These are phyloP conservation scores for Drosophila novamexicana DNA, from an alignment of 1,140 invertebrate species.

Conservation along the genomic window DNA sequence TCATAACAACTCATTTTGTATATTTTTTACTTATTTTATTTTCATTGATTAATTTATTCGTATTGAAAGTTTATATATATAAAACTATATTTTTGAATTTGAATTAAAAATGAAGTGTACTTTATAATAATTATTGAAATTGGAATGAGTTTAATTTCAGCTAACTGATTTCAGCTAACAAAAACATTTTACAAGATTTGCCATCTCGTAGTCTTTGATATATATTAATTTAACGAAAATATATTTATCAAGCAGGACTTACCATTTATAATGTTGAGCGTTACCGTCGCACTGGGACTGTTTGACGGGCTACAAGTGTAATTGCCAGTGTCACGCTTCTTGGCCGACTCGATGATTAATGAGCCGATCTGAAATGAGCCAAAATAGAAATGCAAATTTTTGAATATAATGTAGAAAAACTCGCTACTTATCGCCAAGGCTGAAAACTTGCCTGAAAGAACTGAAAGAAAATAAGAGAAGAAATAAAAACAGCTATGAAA, in stretches of 20 bases:
- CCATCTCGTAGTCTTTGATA: neutral
- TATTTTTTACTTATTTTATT: no score
- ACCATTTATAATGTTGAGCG: conserved; percentile 84
- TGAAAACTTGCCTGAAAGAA: conserved; percentile 2
- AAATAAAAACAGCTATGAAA: conserved; percentile 36
- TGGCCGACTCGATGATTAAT: conserved; percentile 84
- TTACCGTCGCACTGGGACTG: conserved; percentile 84
- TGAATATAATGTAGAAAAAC: neutral
- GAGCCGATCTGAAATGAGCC: conserved; percentile 74
- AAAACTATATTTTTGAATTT: no score
- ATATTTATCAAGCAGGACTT: conserved; percentile 45
- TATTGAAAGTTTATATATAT: no score
- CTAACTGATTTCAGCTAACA: no score
- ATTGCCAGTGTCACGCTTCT: conserved; percentile 84
- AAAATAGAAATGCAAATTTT: conserved; percentile 32
- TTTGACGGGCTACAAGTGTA: conserved; percentile 84
- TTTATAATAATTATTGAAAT: no score
- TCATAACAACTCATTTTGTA: neutral
- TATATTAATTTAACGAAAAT: neutral
- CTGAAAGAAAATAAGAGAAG: conserved; percentile 21
- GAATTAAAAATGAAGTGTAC: no score
- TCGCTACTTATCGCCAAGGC: no score
- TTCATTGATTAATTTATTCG: no score
- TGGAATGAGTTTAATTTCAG: no score
- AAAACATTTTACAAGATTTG: no score